These are phyloP conservation scores for Zele albiditarsus DNA, from an alignment of 2,888 invertebrate genomes.

Conservation along the genomic window DNA sequence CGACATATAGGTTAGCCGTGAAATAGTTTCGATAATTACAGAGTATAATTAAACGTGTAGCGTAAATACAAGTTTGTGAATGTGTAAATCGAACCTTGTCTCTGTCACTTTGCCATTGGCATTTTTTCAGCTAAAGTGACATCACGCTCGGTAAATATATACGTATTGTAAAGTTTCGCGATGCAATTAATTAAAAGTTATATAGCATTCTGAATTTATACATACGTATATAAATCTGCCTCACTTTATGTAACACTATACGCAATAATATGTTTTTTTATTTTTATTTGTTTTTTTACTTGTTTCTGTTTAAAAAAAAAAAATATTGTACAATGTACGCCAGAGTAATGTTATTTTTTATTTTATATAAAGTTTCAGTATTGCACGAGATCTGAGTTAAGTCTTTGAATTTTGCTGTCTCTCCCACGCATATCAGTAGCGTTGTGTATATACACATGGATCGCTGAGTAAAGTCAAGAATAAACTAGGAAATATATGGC, in stretches of 20 bases:
- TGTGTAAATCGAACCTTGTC: background rate
- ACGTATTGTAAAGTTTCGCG: background rate
- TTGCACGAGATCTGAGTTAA: background rate
- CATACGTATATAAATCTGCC: background rate
- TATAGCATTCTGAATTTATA: background rate
- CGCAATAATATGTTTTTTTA: background rate
- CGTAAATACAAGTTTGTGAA: background rate
- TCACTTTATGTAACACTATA: background rate
- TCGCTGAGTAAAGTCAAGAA: background rate
- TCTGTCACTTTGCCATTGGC: background rate
- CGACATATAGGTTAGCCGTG: background rate
- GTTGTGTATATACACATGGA: background rate
- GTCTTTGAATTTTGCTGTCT: background rate
- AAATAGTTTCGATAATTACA: background rate
- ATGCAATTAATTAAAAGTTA: conserved; percentile 5
- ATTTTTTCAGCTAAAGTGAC: background rate
- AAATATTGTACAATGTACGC: too few species aligned
- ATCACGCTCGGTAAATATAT: background rate
- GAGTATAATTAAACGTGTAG: background rate
- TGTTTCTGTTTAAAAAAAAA: too few species aligned
- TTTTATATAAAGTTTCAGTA: background rate
- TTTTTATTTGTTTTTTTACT: background rate
- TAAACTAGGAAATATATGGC: background rate
- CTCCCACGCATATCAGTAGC: background rate
- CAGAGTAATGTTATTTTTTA: too few species aligned